Percentiles rank a stretch among this genome's conserved stretches.
Conservation (phyloP, 1,140 invertebrate genomes). For the Belonocnema kinseyi region DNA sequence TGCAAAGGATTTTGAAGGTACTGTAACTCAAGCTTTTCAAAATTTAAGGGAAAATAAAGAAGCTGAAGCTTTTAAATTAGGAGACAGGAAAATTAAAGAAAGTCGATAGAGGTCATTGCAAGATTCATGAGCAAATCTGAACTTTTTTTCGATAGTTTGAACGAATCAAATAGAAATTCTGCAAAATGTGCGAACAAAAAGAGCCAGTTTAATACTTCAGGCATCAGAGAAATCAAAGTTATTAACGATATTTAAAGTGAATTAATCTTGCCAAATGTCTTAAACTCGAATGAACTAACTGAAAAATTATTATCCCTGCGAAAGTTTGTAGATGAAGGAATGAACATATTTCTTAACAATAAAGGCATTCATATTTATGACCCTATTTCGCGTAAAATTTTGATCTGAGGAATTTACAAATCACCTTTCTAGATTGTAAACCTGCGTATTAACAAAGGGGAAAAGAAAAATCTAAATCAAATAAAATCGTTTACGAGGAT, state of each 20-base stretch:
- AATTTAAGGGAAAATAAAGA: no score
- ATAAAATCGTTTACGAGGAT: background rate
- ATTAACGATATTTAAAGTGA: no score
- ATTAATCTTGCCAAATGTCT: no score
- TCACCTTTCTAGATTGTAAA: constrained; percentile 20
- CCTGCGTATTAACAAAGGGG: background rate
- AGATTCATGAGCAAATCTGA: constrained; percentile 30
- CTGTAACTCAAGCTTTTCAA: no score
- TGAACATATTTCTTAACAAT: background rate
- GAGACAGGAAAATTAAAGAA: background rate
- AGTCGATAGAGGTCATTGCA: background rate
- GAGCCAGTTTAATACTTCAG: no score
- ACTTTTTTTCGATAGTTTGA: no score
- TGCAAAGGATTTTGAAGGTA: no score
- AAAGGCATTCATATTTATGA: constrained; percentile 30
- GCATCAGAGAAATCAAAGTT: no score
- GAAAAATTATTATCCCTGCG: constrained; percentile 30
- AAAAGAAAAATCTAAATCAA: background rate
- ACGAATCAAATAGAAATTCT: no score
- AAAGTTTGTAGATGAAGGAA: constrained; percentile 23
- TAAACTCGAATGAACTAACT: background rate
- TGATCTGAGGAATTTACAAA: constrained; percentile 3
- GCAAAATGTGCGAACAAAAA: no score
- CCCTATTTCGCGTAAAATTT: background rate
- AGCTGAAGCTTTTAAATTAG: no score